Conservation (phyloP, 2,888 invertebrate species). For the Scaptomyza parva region DNA sequence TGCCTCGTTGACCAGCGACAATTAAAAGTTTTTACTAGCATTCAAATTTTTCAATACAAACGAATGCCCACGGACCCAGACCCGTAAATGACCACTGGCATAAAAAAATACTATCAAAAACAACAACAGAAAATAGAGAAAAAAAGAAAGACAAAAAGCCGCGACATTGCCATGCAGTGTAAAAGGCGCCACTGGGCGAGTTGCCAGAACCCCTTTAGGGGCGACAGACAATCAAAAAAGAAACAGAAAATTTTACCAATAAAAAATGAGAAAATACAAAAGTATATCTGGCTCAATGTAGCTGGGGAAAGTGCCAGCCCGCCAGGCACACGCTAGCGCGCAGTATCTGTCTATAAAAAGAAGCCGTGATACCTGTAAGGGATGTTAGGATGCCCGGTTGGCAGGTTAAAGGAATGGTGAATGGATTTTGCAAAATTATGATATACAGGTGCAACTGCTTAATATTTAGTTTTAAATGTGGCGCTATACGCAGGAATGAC, state of each 20-base stretch:
- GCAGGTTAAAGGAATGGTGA: slow-evolving; percentile 9
- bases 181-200: slow-evolving; percentile 48
- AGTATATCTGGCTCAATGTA: slow-evolving; percentile 34
- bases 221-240: slow-evolving; percentile 17
- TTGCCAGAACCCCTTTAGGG: slow-evolving; percentile 28
- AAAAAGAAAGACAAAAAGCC: slow-evolving; percentile 56
- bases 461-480: slow-evolving; percentile 37
- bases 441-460: slow-evolving; percentile 50
- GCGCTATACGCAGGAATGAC: neutral
- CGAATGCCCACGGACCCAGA: slow-evolving; percentile 63
- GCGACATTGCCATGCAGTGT: slow-evolving; percentile 77
- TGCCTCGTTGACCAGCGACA: slow-evolving; percentile 61
- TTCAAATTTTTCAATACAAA: slow-evolving; percentile 79
- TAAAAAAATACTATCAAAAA: slow-evolving; percentile 38
- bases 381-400: slow-evolving; percentile 22
- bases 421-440: slow-evolving; percentile 16
- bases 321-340: slow-evolving; percentile 66
- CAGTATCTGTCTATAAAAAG: slow-evolving; percentile 76
- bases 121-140: slow-evolving; percentile 33
- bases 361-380: slow-evolving; percentile 65
- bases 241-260: slow-evolving; percentile 29
- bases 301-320: slow-evolving; percentile 54
- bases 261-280: slow-evolving; percentile 20
- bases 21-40: slow-evolving; percentile 80
- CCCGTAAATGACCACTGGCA: slow-evolving; percentile 66